phyloP scores from a whole-genome alignment of 2,113 vertebrate species.

The Eulemur rufifrons region DNA sequence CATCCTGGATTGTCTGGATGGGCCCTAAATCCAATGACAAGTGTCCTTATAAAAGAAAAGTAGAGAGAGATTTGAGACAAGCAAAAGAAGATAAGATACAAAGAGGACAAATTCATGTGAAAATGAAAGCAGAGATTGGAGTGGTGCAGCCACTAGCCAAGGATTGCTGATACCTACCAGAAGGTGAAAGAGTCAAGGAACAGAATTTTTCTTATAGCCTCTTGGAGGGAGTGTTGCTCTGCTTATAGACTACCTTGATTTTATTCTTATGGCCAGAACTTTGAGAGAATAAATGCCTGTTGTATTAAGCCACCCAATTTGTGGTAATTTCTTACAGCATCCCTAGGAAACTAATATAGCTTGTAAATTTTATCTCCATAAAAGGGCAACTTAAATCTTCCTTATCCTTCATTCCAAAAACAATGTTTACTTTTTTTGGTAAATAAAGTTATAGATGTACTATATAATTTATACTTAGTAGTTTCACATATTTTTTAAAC shows the following conservation, averaged over 20 bases:
- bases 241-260: background rate
- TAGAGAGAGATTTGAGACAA: no score
- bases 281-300: background rate
- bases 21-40: no score
- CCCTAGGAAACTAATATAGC: background rate
- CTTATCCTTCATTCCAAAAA: background rate
- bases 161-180: no score
- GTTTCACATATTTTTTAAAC: background rate
- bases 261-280: background rate
- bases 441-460: background rate
- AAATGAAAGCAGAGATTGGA: no score
- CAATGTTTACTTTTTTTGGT: background rate
- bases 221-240: no score
- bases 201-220: no score
- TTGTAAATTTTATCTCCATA: background rate
- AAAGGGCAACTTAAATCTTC: background rate
- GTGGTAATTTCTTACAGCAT: background rate
- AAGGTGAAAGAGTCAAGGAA: no score
- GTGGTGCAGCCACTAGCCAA: no score
- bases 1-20: no score
- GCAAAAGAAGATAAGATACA: no score
- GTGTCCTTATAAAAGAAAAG: no score
- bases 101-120: no score
- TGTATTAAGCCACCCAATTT: background rate
- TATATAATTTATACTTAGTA: background rate